A percentile compares a stretch with the other conserved stretches of the same genome.
These are phyloP conservation scores for Phragmatobia fuliginosa DNA, from an alignment of 2,888 invertebrate genomes.

Conservation along the genomic window DNA sequence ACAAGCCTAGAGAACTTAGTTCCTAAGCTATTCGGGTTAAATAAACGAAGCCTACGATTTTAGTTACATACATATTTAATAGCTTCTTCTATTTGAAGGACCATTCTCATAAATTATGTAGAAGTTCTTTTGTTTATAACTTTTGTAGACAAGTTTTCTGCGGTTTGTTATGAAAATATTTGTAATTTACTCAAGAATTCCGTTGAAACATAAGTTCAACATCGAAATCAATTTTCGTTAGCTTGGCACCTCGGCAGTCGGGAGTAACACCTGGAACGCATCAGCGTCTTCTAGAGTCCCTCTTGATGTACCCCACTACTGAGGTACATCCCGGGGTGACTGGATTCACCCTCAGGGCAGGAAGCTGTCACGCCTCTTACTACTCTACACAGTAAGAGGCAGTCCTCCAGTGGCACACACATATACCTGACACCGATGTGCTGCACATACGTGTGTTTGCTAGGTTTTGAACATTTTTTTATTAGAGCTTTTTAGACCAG, in stretches of 20 bases:
- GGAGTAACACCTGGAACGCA: too few species aligned
- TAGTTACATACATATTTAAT: slow-evolving; percentile 44
- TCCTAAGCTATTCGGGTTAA: slow-evolving; percentile 16
- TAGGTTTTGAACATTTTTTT: not conserved
- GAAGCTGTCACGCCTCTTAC: too few species aligned
- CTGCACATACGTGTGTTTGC: too few species aligned
- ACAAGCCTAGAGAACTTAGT: slow-evolving; percentile 12
- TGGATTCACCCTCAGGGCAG: too few species aligned
- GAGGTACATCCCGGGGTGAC: too few species aligned
- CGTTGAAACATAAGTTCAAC: not conserved
- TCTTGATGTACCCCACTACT: too few species aligned
- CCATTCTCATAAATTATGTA: slow-evolving; percentile 23
- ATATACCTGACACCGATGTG: too few species aligned
- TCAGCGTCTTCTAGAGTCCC: too few species aligned
- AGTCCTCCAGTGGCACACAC: too few species aligned
- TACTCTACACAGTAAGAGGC: too few species aligned
- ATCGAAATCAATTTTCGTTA: slow-evolving; percentile 3
- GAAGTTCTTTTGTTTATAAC: slow-evolving; percentile 26
- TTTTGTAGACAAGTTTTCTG: slow-evolving; percentile 13
- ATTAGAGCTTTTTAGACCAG: not conserved
- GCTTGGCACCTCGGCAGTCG: too few species aligned
- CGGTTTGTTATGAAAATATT: slow-evolving; percentile 17
- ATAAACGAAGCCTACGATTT: slow-evolving; percentile 25
- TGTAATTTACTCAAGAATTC: slow-evolving; percentile 17
- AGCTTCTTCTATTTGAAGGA: slow-evolving; percentile 26